Evolutionary conservation across 1,140 invertebrate genomes (phyloP).

Genomic region (Parapsyche elsis): DNA sequence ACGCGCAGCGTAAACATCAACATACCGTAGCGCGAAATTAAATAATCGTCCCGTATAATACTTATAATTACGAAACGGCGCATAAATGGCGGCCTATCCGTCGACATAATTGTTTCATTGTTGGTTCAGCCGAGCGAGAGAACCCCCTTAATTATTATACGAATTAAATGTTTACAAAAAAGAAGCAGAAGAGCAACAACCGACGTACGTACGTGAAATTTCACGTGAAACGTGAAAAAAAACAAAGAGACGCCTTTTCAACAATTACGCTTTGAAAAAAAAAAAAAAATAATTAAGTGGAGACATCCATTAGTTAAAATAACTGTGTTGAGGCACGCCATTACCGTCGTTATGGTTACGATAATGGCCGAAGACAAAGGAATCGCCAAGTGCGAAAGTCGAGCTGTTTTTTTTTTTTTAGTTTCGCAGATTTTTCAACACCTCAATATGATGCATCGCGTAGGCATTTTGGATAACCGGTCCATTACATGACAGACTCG

Average conservation of each 20-base stretch:
- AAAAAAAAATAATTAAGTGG: constrained; percentile 11
- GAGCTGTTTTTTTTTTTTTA: neutral
- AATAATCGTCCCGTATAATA: neutral
- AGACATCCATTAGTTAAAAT: constrained; percentile 28
- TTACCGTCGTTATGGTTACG: neutral
- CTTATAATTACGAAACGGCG: neutral
- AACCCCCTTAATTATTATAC: neutral
- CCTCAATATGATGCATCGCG: neutral
- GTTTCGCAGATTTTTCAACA: neutral
- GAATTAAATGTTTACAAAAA: too few relatives aligned
- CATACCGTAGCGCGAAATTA: too few relatives aligned
- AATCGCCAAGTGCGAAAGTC: neutral
- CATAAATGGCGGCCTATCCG: neutral
- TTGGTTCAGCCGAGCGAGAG: neutral
- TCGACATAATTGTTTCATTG: neutral
- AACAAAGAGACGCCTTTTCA: too few relatives aligned
- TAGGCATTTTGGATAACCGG: neutral
- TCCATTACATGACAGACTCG: neutral
- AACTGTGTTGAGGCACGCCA: constrained; percentile 5
- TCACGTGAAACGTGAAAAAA: too few relatives aligned
- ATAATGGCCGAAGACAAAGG: neutral
- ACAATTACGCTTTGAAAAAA: neutral
- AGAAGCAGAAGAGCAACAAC: too few relatives aligned
- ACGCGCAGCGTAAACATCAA: too few relatives aligned
- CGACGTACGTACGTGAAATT: too few relatives aligned